phyloP scores from a whole-genome alignment of 2,113 vertebrate species.

The Choloepus hoffmanni region DNA sequence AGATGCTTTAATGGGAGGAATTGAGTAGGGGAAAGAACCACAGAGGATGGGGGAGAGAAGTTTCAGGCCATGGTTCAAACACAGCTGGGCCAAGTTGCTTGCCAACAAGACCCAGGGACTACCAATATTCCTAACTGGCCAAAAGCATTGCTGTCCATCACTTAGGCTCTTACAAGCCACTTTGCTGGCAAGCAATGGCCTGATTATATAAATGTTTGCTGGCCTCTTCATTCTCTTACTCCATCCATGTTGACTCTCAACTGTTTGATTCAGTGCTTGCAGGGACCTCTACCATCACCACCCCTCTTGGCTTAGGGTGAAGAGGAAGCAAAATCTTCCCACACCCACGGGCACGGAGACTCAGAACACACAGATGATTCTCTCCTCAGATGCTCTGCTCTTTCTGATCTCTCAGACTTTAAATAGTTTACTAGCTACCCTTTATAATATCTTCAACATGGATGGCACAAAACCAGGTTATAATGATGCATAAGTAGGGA shows the following conservation, averaged over 20 bases:
- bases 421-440: background rate
- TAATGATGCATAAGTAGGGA: background rate
- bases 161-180: background rate
- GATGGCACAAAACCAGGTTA: background rate
- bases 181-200: no score
- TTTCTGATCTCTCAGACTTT: background rate
- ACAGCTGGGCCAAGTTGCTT: background rate
- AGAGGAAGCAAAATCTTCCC: background rate
- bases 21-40: background rate
- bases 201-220: background rate
- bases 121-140: background rate
- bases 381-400: background rate
- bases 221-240: background rate
- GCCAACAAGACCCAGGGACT: background rate
- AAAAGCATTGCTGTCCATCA: background rate
- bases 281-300: background rate
- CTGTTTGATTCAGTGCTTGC: background rate
- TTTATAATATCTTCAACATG: background rate
- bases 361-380: background rate
- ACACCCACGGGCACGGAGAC: rapidly evolving
- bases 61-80: background rate
- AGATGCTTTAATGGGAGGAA: background rate
- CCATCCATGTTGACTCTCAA: background rate
- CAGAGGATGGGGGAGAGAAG: background rate
- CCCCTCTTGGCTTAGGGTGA: background rate